Conservation (phyloP, 1,140 invertebrate species). For the Leguminivora glycinivorella region DNA sequence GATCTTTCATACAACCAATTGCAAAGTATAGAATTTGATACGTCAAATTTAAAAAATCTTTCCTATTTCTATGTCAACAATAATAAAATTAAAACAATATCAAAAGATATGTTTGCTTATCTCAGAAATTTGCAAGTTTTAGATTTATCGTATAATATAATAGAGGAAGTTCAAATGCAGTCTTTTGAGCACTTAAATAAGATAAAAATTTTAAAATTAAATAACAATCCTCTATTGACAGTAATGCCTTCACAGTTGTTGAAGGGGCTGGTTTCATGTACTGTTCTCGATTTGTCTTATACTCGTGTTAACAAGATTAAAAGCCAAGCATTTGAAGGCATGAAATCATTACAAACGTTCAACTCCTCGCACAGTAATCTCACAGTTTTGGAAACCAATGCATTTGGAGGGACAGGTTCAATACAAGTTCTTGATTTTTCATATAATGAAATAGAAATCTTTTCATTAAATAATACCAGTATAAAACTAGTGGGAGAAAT, state of each 20-base stretch:
- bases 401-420: background rate
- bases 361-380: background rate
- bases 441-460: background rate
- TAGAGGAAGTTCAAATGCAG: background rate
- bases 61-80: conserved; percentile 3
- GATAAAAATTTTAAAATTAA: background rate
- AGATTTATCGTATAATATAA: conserved; percentile 8
- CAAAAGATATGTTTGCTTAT: background rate
- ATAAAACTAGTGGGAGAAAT: conserved; percentile 15
- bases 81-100: background rate
- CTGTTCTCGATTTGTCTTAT: background rate
- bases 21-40: conserved; percentile 9
- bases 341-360: background rate
- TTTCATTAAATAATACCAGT: background rate
- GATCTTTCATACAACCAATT: conserved; percentile 1
- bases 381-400: background rate
- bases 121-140: background rate
- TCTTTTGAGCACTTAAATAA: conserved; percentile 18
- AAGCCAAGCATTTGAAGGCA: background rate
- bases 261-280: background rate
- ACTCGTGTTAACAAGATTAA: background rate
- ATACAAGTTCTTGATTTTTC: conserved; percentile 10
- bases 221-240: background rate
- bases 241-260: background rate
- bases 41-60: background rate